Evolutionary conservation across 2,888 invertebrate species (phyloP), one percentile per base, ranked within the genome.

Genomic region (Drosophila subquinaria): DNA sequence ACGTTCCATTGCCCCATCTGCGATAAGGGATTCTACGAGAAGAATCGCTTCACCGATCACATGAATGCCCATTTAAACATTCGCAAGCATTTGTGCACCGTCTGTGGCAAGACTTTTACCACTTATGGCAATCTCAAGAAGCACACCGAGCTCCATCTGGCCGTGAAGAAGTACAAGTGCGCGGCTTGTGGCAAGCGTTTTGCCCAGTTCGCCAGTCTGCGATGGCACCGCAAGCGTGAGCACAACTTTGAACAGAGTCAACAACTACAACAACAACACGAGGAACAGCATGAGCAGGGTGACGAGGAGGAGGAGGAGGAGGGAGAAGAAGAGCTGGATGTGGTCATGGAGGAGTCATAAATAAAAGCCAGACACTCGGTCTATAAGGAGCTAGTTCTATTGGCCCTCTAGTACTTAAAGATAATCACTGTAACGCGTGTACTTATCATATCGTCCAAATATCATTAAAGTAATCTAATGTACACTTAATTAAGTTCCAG

Each of bases 31-130:
- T 91, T 91, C 81, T 91, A 91, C 59, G 91, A 91, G 71, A 90
- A 90, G 66, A 90, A 90, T 43, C 91, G 91, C 11, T 91, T 88
- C 51, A 91, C 91, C 13, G 90, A 91, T 55, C 91, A 91, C 67
- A 91, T 91, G 91, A 91, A 91, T 69, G 79, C 83, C 11, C 91
- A 91, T 69, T 68, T 91, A 40, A 89, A 91, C 63, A 91, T 91
- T 61, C 90, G 91, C 42, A 90, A 91, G 53, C 91, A 91, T 71
- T 70, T 79, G 65, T 91, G 91, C 67, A 89, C 90, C 27, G 84
- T 90, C 4, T 91, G 91, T 33, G 91, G 85, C 33, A 91, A 91
- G 60, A 80, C 83, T 4, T 91, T 89, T 20, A 91, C 91, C 47
- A 90, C 90, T 47, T 81, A 82, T 59, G 85, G 82, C 15, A 91